These are phyloP conservation scores for Pocota personata DNA, from an alignment of 2,888 invertebrate species.

Conservation along the genomic window DNA sequence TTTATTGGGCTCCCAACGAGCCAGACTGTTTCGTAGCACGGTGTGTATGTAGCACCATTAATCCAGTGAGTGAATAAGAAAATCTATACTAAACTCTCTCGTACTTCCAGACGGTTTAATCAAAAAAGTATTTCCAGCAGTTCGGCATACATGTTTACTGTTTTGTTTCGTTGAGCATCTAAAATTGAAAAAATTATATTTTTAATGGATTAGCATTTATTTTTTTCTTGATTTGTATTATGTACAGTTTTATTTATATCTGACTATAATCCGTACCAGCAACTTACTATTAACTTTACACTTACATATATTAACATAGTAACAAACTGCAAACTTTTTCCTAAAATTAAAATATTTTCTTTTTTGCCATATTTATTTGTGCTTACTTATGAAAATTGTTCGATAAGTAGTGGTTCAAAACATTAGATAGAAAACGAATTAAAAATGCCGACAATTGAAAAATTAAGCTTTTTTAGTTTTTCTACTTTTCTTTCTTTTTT, in stretches of 20 bases:
- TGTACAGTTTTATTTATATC: conserved; percentile 10
- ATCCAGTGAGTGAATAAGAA: no score
- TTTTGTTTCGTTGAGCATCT: not conserved
- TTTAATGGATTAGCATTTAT: not conserved
- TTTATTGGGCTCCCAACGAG: no score
- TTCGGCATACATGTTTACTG: not conserved
- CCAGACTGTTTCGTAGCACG: no score
- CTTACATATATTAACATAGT: not conserved
- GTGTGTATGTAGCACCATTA: no score
- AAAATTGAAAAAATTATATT: not conserved
- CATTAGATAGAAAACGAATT: conserved; percentile 54
- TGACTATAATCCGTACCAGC: conserved; percentile 47
- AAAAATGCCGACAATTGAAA: conserved; percentile 21
- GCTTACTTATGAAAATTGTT: conserved; percentile 18
- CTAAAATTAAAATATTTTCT: not conserved
- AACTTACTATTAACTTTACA: conserved; percentile 25
- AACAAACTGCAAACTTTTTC: not conserved
- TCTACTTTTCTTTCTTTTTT: not conserved
- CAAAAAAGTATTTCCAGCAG: not conserved
- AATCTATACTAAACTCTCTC: no score
- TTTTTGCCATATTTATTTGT: not conserved
- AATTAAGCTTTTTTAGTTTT: not conserved
- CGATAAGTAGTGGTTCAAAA: conserved; percentile 22
- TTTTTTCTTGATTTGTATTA: not conserved
- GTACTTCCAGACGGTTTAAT: no score